Percentiles rank a stretch among this genome's conserved stretches.
Evolutionary conservation across 2,888 invertebrate genomes (phyloP).

Genomic region (Druceiella hillmani): DNA sequence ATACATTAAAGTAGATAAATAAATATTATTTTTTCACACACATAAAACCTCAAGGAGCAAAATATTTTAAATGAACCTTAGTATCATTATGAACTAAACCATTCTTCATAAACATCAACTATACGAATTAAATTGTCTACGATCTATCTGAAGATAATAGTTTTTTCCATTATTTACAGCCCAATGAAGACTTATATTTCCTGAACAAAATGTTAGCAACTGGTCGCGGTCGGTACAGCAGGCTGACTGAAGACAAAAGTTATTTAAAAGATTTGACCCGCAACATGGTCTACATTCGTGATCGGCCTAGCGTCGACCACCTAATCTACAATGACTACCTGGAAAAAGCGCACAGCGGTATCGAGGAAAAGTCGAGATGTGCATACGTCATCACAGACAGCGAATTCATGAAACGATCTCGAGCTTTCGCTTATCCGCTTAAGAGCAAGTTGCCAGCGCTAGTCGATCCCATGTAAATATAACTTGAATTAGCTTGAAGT

Average conservation of each 20-base stretch:
- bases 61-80: too few relatives aligned
- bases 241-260: conserved; percentile 29
- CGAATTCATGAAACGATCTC: conserved; percentile 57
- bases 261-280: conserved; percentile 40
- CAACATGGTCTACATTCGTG: conserved; percentile 60
- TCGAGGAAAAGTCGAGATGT: conserved; percentile 61
- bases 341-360: conserved; percentile 52
- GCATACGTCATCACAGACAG: conserved; percentile 71
- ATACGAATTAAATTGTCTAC: too few relatives aligned
- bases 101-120: too few relatives aligned
- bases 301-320: conserved; percentile 62
- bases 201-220: conserved; percentile 40
- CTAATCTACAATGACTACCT: conserved; percentile 67
- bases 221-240: conserved; percentile 37
- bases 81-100: too few relatives aligned
- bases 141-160: too few relatives aligned
- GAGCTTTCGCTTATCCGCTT: conserved; percentile 68
- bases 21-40: too few relatives aligned
- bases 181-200: conserved; percentile 38
- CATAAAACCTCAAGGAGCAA: too few relatives aligned
- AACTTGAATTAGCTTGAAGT: neutral
- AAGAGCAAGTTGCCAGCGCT: conserved; percentile 53
- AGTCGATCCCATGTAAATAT: conserved; percentile 66
- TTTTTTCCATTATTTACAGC: conserved; percentile 34
- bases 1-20: too few relatives aligned